A percentile compares a stretch with the other conserved stretches of the same genome.
These are phyloP conservation scores for Gnatocerus cornutus DNA, from an alignment of 2,888 invertebrate genomes.

Conservation along the genomic window DNA sequence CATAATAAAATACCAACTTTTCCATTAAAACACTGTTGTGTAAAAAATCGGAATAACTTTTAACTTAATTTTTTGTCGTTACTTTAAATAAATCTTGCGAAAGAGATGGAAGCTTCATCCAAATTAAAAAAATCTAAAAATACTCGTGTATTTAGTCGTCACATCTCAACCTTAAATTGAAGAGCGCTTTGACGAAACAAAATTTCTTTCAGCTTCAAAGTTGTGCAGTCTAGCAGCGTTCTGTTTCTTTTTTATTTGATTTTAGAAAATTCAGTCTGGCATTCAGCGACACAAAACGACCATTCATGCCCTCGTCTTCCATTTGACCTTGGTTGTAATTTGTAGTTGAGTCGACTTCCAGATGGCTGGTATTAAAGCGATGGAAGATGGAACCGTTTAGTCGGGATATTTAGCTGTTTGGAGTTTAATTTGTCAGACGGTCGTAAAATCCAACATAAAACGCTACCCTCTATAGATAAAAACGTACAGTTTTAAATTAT, in stretches of 20 bases:
- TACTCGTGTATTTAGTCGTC: background rate
- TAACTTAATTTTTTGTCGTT: too few relatives aligned
- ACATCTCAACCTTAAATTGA: background rate
- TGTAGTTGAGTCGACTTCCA: constrained; percentile 41
- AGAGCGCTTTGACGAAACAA: background rate
- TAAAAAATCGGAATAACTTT: too few relatives aligned
- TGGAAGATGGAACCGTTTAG: constrained; percentile 43
- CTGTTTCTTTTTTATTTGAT: constrained; percentile 6
- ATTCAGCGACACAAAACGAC: constrained; percentile 31
- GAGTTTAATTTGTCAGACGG: constrained; percentile 50
- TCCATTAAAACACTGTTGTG: too few relatives aligned
- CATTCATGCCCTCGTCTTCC: constrained; percentile 33
- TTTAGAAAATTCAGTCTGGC: constrained; percentile 15
- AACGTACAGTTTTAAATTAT: constrained; percentile 40
- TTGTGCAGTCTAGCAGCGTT: background rate
- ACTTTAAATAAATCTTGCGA: too few relatives aligned
- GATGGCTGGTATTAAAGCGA: constrained; percentile 41
- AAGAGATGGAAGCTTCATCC: too few relatives aligned
- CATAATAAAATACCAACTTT: too few relatives aligned
- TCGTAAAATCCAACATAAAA: constrained; percentile 46
- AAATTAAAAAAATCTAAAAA: too few relatives aligned
- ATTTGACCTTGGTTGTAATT: constrained; percentile 45
- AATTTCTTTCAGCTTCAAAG: background rate
- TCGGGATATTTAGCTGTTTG: constrained; percentile 42
- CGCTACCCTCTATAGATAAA: constrained; percentile 43